A percentile compares a stretch with the other conserved stretches of the same genome.
These are phyloP conservation scores for Ovibos moschatus DNA, from an alignment of 2,113 vertebrate genomes.

Conservation along the genomic window DNA sequence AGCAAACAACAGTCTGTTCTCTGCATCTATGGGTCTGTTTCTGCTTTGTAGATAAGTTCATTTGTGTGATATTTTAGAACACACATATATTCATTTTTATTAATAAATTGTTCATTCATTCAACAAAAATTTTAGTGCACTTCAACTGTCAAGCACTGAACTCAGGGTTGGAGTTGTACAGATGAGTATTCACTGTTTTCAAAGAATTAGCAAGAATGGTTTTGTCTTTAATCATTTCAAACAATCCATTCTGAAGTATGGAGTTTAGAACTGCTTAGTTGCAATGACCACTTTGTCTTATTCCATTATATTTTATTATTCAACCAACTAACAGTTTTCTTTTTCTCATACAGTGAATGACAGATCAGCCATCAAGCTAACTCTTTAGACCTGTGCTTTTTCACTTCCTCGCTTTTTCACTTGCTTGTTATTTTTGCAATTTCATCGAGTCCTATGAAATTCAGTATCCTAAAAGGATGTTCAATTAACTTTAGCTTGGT, in stretches of 20 bases:
- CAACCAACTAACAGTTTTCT: not conserved
- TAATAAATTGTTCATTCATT: not conserved
- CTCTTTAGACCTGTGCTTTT: not conserved
- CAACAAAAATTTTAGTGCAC: not conserved
- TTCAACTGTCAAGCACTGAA: not conserved
- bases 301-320: not conserved
- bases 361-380: not conserved
- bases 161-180: accelerated
- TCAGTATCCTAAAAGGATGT: not conserved
- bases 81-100: not conserved
- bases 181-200: not conserved
- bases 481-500: not conserved
- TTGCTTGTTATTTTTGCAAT: not conserved
- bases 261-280: not conserved
- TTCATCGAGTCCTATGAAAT: not conserved
- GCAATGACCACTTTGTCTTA: not conserved
- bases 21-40: not conserved
- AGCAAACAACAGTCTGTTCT: not conserved
- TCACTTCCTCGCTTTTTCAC: not conserved
- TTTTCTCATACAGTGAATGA: not conserved
- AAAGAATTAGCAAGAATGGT: not conserved
- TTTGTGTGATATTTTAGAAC: not conserved
- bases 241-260: not conserved
- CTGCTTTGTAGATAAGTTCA: not conserved
- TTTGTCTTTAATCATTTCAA: not conserved